Percentiles rank a stretch among this genome's conserved stretches.
phyloP scores from a whole-genome alignment of 1,140 invertebrate species.

The Bursaphelenchus mucronatus region DNA sequence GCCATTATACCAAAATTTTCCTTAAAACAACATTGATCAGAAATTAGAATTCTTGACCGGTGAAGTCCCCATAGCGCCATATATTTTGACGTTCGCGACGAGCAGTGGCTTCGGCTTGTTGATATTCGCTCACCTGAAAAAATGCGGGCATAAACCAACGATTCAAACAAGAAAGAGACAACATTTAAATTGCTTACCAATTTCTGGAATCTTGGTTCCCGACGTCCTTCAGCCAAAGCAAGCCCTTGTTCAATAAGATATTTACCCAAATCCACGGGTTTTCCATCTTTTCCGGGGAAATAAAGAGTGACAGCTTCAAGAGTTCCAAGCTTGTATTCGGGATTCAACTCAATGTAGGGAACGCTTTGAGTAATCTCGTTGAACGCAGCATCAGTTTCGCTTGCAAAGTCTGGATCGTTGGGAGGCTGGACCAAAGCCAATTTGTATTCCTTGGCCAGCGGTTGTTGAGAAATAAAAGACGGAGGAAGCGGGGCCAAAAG shows the following conservation, averaged over 20 bases:
- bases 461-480: constrained; percentile 70
- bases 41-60: no score
- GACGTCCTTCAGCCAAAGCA: constrained; percentile 74
- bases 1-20: no score
- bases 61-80: constrained; percentile 44
- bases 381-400: constrained; percentile 37
- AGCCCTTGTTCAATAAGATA: constrained; percentile 78
- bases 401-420: constrained; percentile 68
- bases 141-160: background rate
- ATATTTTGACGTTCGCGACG: constrained; percentile 52
- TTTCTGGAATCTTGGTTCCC: constrained; percentile 75
- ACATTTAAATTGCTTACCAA: constrained; percentile 65
- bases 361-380: constrained; percentile 79
- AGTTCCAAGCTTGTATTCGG: constrained; percentile 66
- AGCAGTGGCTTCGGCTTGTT: constrained; percentile 49
- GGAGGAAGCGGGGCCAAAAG: constrained; percentile 71
- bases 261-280: constrained; percentile 76
- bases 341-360: constrained; percentile 63
- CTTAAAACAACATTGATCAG: no score
- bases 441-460: constrained; percentile 78
- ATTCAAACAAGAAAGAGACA: constrained; percentile 21
- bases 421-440: constrained; percentile 79
- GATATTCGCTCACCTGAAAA: constrained; percentile 52
- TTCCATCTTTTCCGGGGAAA: constrained; percentile 66
- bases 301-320: constrained; percentile 70